Evolutionary conservation across 2,888 invertebrate species (phyloP).

Genomic region (Erebia aethiops): DNA sequence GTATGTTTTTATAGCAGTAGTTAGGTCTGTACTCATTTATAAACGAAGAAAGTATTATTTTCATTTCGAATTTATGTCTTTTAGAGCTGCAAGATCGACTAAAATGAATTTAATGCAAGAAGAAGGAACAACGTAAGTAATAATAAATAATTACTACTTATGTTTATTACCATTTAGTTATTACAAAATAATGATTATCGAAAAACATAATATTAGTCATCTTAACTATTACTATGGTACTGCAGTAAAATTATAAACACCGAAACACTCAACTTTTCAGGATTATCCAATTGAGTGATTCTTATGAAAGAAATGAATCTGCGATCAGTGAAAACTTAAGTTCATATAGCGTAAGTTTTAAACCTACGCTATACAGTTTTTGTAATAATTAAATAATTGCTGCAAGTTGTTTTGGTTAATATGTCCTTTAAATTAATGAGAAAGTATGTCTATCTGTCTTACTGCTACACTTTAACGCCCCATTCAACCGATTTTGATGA

Average conservation of each 20-base stretch:
- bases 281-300: background rate
- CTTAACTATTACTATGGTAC: too few species aligned
- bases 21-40: too few species aligned
- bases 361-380: background rate
- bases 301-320: background rate
- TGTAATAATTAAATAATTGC: background rate
- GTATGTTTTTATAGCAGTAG: too few species aligned
- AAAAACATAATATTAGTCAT: background rate
- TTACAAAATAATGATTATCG: background rate
- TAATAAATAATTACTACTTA: background rate
- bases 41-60: background rate
- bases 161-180: background rate
- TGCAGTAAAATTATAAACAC: background rate
- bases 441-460: too few species aligned
- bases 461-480: too few species aligned
- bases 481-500: too few species aligned
- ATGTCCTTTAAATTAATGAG: too few species aligned
- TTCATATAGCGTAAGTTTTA: constrained; percentile 51
- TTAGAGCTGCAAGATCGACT: constrained; percentile 33
- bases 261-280: background rate
- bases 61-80: background rate
- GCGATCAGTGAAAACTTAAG: constrained; percentile 4
- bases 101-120: constrained; percentile 41
- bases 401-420: background rate
- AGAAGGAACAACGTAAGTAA: constrained; percentile 33